Conservation (phyloP, 2,888 invertebrate genomes). For the Malacosoma neustria region DNA sequence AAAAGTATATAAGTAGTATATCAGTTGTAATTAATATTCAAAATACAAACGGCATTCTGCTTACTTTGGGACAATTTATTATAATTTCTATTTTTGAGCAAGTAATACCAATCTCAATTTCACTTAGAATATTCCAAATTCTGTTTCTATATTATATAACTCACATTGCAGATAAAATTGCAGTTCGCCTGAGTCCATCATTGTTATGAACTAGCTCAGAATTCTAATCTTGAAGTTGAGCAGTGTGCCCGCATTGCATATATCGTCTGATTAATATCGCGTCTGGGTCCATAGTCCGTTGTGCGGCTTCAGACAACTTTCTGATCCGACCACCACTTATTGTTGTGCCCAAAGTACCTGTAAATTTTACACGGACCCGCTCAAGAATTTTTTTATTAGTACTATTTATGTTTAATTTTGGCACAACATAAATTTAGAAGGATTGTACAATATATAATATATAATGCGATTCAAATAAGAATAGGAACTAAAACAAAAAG, state of each 20-base stretch:
- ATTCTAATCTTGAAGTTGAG: slow-evolving; percentile 55
- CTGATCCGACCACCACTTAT: slow-evolving; percentile 27
- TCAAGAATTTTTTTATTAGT: not conserved
- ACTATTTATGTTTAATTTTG: too few species aligned
- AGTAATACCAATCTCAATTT: too few species aligned
- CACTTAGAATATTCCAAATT: not conserved
- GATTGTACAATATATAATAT: too few species aligned
- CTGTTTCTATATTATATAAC: not conserved
- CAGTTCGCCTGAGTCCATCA: slow-evolving; percentile 53
- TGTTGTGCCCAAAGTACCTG: slow-evolving; percentile 12
- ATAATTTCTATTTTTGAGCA: too few species aligned
- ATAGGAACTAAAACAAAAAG: too few species aligned
- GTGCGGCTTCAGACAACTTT: slow-evolving; percentile 52
- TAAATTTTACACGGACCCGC: slow-evolving; percentile 8
- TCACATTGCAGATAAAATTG: slow-evolving; percentile 23
- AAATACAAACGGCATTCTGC: too few species aligned
- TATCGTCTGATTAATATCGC: slow-evolving; percentile 59
- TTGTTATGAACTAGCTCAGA: slow-evolving; percentile 44
- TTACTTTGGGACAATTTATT: too few species aligned
- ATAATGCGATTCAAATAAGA: too few species aligned
- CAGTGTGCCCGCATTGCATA: slow-evolving; percentile 49
- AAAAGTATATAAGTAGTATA: too few species aligned
- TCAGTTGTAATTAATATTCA: too few species aligned
- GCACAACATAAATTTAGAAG: too few species aligned
- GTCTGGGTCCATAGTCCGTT: slow-evolving; percentile 24